These are phyloP conservation scores for Harpalus rufipes DNA, from an alignment of 2,888 invertebrate species.

Conservation along the genomic window DNA sequence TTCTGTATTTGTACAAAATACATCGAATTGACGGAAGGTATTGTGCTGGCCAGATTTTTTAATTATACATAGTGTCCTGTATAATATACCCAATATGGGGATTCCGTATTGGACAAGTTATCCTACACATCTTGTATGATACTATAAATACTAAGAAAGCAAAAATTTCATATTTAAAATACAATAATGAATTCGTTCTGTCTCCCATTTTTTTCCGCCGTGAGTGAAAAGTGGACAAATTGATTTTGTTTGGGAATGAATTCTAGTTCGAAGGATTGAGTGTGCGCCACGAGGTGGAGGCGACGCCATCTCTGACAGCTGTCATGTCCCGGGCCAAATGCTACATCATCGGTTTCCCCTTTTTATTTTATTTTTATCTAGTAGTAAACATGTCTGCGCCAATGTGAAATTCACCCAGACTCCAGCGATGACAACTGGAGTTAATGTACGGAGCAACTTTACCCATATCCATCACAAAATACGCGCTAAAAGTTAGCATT, in stretches of 20 bases:
- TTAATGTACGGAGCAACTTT: constrained; percentile 11
- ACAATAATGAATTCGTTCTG: too few relatives aligned
- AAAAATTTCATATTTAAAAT: too few relatives aligned
- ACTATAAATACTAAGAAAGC: too few relatives aligned
- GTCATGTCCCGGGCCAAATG: constrained; percentile 64
- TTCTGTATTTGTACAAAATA: too few relatives aligned
- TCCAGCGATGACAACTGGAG: constrained; percentile 26
- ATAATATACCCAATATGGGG: too few relatives aligned
- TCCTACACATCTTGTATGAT: too few relatives aligned
- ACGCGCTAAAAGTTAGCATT: too few relatives aligned
- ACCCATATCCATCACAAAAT: not conserved
- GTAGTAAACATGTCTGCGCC: constrained; percentile 61
- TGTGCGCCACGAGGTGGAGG: not conserved
- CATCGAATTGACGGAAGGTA: too few relatives aligned
- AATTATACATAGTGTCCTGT: too few relatives aligned
- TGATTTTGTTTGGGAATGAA: constrained; percentile 56
- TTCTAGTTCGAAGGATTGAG: not conserved
- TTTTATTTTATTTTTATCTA: constrained; percentile 64
- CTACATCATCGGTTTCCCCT: constrained; percentile 63
- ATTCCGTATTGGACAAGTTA: too few relatives aligned
- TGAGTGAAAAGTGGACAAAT: constrained; percentile 1
- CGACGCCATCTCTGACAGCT: constrained; percentile 66
- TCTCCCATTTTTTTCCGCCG: not conserved
- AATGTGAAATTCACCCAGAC: constrained; percentile 35
- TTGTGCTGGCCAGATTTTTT: too few relatives aligned